Conservation (phyloP, 2,888 invertebrate species). For the Celastrina argiolus region DNA sequence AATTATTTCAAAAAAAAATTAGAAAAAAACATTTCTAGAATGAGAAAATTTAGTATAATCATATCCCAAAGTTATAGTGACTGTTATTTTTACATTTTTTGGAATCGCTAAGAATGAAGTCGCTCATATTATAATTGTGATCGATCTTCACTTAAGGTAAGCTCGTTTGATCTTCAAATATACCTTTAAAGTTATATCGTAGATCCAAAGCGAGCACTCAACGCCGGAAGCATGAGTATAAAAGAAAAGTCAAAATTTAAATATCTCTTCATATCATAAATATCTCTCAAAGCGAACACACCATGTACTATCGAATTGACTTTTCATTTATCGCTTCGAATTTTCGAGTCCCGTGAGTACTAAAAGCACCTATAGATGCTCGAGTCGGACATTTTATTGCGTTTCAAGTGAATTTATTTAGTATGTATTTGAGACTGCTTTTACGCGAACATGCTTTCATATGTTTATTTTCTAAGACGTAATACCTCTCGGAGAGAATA, state of each 20-base stretch:
- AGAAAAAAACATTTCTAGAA: too few species aligned
- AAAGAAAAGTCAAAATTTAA: constrained; percentile 12
- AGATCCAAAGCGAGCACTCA: too few species aligned
- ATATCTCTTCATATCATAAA: constrained; percentile 14
- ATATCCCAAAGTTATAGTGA: too few species aligned
- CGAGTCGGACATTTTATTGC: constrained; percentile 31
- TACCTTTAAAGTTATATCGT: too few species aligned
- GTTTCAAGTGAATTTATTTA: constrained; percentile 19
- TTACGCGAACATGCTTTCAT: constrained; percentile 24
- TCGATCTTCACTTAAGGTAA: too few species aligned
- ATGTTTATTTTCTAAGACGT: constrained; percentile 26
- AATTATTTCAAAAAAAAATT: too few species aligned
- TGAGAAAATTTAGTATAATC: too few species aligned
- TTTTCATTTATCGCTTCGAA: background rate
- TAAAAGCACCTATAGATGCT: constrained; percentile 30
- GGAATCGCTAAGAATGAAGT: too few species aligned
- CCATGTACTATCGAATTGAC: constrained; percentile 5
- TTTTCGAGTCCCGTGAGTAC: constrained; percentile 24
- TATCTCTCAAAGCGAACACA: constrained; percentile 7
- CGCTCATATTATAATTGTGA: too few species aligned
- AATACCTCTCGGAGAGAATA: constrained; percentile 24
- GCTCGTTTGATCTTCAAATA: too few species aligned
- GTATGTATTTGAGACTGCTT: constrained; percentile 21
- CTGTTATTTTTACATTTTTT: too few species aligned
- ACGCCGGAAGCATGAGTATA: background rate